Evolutionary conservation across 2,888 invertebrate species (phyloP), one percentile per base, ranked within the genome.

Genomic region (Pachliopta kotzebuea): DNA sequence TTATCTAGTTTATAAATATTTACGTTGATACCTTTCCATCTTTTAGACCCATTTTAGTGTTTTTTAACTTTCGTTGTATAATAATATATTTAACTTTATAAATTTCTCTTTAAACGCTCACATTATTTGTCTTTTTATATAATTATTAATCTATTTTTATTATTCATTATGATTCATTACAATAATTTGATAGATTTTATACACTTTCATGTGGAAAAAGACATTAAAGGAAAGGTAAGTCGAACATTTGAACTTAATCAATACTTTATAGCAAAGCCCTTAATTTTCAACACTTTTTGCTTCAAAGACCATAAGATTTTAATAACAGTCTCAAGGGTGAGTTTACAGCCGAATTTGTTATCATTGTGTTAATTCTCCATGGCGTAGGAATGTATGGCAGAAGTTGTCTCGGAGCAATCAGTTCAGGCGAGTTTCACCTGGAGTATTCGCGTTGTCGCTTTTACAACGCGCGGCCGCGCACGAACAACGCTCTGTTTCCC

Each of bases 371-470:
- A 83, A 80, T 80, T 78, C 76, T 75, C 71, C 71, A 75, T 79
- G 79, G 80, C 74, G 74, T 71, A 77, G 83, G 86, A 85, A 88
- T 88, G 88, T 84, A 83, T 83, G 78, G 78, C 76, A 75, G 73
- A 73, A 65, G 66, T 69, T 63, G 68, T 70, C 68, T 69, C 75
- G 70, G 73, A 78, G 85, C 86, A 88, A 88, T 88, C 90, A 87
- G 86, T 86, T 85, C 87, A 81, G 84, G 76, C 83, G 88, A 88
- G 89, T 91, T 91, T 91, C 91, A 88, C 91, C 83, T 81, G 76
- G 89, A 89, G 88, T 90, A 90, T 91, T 89, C 84, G 86, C 81
- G 89, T 81, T 89, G 90, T 89, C 88, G 89, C 88, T 90, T 90
- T 90, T 90, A 86, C 87, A 88, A 90, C 90, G 90, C 89, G 85